Conservation (phyloP, 2,113 vertebrate species). For the Sigmodon hispidus region DNA sequence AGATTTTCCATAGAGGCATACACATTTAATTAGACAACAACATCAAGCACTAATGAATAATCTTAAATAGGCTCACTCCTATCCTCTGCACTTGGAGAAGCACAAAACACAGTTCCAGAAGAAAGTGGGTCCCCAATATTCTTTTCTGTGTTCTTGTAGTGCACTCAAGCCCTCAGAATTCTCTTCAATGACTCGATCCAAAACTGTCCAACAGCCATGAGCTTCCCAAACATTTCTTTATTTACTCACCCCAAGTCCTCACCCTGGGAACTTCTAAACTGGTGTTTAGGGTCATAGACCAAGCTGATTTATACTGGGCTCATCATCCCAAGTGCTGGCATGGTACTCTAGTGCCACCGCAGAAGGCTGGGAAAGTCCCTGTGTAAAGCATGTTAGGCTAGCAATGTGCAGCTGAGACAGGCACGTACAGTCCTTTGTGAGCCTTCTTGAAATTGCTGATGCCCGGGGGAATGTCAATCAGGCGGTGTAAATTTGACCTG, state of each 20-base stretch:
- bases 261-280: not conserved
- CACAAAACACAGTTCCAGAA: not conserved
- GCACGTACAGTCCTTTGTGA: rapidly evolving
- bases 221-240: not conserved
- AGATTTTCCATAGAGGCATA: not conserved
- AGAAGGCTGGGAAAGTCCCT: not conserved
- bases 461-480: not conserved
- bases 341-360: not conserved
- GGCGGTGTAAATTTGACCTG: not conserved
- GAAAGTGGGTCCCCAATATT: not conserved
- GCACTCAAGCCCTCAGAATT: not conserved
- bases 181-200: not conserved
- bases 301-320: not conserved
- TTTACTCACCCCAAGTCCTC: not conserved
- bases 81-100: too few species aligned
- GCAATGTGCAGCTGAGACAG: not conserved
- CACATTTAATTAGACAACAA: not conserved
- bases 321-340: not conserved
- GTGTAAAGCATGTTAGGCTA: not conserved
- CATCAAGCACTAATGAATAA: not conserved
- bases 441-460: not conserved
- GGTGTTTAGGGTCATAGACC: not conserved
- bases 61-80: not conserved
- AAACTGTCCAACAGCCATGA: not conserved
- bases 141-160: not conserved